Evolutionary conservation across 64 coral and sea anemone species (phyloP).

Genomic region (Porites lutea): DNA sequence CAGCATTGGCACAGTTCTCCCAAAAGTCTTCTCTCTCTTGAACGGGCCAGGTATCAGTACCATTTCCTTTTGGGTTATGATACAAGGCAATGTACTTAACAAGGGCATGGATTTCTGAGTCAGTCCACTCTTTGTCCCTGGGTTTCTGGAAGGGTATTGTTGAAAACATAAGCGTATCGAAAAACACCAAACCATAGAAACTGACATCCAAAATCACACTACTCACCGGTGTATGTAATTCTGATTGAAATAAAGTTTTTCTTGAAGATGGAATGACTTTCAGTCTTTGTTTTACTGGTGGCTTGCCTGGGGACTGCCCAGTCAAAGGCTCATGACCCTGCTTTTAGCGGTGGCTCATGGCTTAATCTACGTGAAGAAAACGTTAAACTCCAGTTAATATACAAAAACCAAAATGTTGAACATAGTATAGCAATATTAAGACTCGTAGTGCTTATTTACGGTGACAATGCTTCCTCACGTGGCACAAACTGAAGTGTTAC

Average conservation of each 20-base stretch:
- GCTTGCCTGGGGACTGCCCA: background rate
- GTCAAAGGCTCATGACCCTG: background rate
- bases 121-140: conserved; percentile 13
- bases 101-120: background rate
- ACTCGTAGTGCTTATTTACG: background rate
- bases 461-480: background rate
- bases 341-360: conserved; percentile 1
- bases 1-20: conserved; percentile 33
- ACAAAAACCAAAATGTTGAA: background rate
- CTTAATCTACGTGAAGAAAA: background rate
- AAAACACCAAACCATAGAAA: background rate
- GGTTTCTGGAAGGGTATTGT: background rate
- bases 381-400: background rate
- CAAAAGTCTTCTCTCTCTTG: conserved; percentile 33
- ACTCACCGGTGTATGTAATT: background rate
- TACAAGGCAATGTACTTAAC: conserved; percentile 25
- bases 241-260: background rate
- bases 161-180: too few species aligned
- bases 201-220: background rate
- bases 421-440: background rate
- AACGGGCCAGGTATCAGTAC: conserved; percentile 1
- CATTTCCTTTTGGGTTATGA: background rate
- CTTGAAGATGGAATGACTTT: background rate
- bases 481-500: too few species aligned
- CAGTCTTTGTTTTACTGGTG: background rate